Conservation (phyloP, 2,113 vertebrate genomes). For the Ornithorhynchus anatinus region DNA sequence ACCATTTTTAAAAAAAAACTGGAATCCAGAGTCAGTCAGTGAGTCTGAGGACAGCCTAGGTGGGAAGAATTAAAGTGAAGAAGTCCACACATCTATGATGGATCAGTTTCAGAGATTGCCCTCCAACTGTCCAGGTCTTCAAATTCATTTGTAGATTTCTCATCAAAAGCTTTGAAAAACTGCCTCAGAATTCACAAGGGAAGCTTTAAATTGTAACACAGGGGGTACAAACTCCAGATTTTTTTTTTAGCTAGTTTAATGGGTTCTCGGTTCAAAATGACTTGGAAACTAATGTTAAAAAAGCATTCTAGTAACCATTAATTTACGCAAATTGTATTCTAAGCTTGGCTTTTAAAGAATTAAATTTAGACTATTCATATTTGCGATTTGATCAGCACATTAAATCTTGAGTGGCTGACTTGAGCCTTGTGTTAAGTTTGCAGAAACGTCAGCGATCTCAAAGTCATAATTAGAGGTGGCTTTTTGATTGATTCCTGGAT, state of each 20-base stretch:
- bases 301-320: slow-evolving; percentile 16
- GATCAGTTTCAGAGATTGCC: no score
- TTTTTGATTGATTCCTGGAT: slow-evolving; percentile 13
- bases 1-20: no score
- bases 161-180: not conserved
- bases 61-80: no score
- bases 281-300: not conserved
- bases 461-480: slow-evolving; percentile 20
- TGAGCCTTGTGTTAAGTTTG: slow-evolving; percentile 22
- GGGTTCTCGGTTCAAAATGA: not conserved
- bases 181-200: not conserved
- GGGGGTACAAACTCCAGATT: not conserved
- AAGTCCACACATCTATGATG: no score
- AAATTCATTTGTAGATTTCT: no score
- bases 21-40: no score
- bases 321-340: slow-evolving; percentile 26
- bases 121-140: no score
- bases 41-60: no score
- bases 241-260: not conserved
- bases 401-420: slow-evolving; percentile 18
- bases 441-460: not conserved
- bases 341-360: slow-evolving; percentile 20
- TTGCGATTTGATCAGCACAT: slow-evolving; percentile 14
- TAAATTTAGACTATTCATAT: slow-evolving; percentile 23
- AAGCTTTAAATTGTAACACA: slow-evolving; percentile 1